Evolutionary conservation across 2,113 vertebrate genomes (phyloP).

Genomic region (Chiloscyllium plagiosum): DNA sequence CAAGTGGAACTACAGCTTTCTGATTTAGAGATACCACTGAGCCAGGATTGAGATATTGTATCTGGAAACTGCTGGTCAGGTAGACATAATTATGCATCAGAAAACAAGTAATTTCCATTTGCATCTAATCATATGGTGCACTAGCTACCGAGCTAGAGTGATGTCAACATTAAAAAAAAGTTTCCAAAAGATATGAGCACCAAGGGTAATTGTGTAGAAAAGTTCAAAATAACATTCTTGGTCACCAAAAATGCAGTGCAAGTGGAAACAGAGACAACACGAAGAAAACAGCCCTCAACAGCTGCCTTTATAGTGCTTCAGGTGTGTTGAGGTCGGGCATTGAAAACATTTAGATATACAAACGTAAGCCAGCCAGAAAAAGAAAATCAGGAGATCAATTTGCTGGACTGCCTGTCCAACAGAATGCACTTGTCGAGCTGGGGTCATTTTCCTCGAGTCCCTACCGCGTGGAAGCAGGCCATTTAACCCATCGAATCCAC

Average conservation of each 20-base stretch:
- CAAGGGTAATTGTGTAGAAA: neutral
- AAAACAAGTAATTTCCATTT: neutral
- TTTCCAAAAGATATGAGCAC: neutral
- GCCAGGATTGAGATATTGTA: neutral
- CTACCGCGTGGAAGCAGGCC: no score
- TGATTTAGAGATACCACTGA: neutral
- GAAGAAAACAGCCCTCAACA: neutral
- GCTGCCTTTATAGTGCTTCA: neutral
- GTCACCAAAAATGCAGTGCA: neutral
- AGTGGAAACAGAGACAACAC: neutral
- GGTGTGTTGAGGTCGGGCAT: neutral
- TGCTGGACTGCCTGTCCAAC: neutral
- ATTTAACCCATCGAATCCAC: no score
- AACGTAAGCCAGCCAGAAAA: neutral
- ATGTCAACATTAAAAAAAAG: neutral
- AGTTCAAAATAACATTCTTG: neutral
- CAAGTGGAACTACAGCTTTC: neutral
- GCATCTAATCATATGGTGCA: neutral
- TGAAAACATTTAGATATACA: neutral
- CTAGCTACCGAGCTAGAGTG: neutral
- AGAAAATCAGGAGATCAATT: neutral
- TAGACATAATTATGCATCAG: neutral
- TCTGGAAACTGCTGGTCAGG: neutral
- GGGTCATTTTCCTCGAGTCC: neutral
- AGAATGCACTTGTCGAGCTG: neutral